Percentiles rank a stretch among this genome's conserved stretches.
These are phyloP conservation scores for Heterodera carotae DNA, from an alignment of 1,140 invertebrate species.

Conservation along the genomic window DNA sequence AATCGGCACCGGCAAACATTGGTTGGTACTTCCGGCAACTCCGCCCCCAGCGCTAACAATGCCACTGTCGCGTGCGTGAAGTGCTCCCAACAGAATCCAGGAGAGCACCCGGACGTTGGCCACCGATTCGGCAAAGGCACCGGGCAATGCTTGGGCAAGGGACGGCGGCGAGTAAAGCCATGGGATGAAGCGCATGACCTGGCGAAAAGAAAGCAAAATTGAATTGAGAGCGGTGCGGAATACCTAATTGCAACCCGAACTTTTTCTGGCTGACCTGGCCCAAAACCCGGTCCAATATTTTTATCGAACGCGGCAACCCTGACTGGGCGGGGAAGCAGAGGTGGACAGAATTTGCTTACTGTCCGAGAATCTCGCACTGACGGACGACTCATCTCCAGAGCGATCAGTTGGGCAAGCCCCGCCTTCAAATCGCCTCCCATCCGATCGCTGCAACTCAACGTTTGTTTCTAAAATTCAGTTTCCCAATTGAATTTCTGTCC, in stretches of 20 bases:
- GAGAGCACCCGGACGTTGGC: slow-evolving; percentile 88
- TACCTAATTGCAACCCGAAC: too few relatives aligned
- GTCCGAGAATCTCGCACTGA: slow-evolving; percentile 57
- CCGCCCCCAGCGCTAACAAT: slow-evolving; percentile 40
- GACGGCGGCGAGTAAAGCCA: slow-evolving; percentile 64
- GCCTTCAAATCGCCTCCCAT: slow-evolving; percentile 77
- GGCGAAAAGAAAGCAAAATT: too few relatives aligned
- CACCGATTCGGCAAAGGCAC: slow-evolving; percentile 93
- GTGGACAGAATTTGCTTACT: slow-evolving; percentile 39
- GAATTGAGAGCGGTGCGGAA: too few relatives aligned
- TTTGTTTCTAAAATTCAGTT: slow-evolving; percentile 73
- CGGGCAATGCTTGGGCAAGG: slow-evolving; percentile 72
- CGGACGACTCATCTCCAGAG: slow-evolving; percentile 61
- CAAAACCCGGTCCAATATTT: too few relatives aligned
- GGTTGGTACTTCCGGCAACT: slow-evolving; percentile 20
- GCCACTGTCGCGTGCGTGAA: slow-evolving; percentile 77
- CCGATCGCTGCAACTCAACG: slow-evolving; percentile 71
- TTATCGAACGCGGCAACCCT: too few relatives aligned
- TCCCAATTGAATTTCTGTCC: slow-evolving; percentile 2
- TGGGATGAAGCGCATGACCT: slow-evolving; percentile 58
- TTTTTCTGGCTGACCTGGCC: too few relatives aligned
- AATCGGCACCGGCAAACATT: slow-evolving; percentile 85
- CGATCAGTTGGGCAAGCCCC: slow-evolving; percentile 55
- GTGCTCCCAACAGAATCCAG: slow-evolving; percentile 89
- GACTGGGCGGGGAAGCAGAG: too few relatives aligned